Base-by-base conservation (phyloP, 2,113 vertebrate genomes). In the Pygoscelis adeliae region DNA sequence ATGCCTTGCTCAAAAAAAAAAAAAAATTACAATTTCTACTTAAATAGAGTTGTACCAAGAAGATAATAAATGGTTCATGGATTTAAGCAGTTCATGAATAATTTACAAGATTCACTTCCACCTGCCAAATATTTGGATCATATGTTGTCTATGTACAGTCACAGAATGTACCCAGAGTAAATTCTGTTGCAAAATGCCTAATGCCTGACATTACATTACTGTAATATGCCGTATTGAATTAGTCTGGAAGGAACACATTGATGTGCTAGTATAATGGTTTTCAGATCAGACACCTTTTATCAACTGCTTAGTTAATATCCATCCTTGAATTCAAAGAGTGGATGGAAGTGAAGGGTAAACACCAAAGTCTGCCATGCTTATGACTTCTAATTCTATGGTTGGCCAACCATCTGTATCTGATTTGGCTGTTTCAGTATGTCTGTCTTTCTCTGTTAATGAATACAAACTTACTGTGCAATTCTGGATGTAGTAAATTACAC, bases 101-200 rank as follows among this genome's bases (percentile, higher is more conserved):
- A 95, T 94, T 93, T 80, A 97, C 10, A 78, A 77, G 36, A 87
- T 85, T 93, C 15, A 52, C 23, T 82, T 87, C 52, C 9, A 72
- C 58, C 53, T 95, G 90, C 58, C 47, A 95, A 90, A 89, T 83
- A 66, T 94, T 95, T 87, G 70, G 47, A 94, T 94, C 59, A 30
- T 89, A 76, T 73, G 32, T 47, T 92, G 34, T 69, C 66, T 90
- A 44, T 74, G 58, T 95, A 90, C 34, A 77, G 66, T 83, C 63
- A 93, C 38, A 92, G 53, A 90, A 90, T 29, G 63, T 63, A 87
- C 66, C 25, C 73, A 72, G 87, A 90, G 81, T 91, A 84, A 74
- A 62, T 83, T 90, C 55, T 93, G 47, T 69, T 92, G 44, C 58
- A 92, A 87, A 85, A 81, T 25, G n/a, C 19, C 63, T 89, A 71